Conservation (phyloP, 2,113 vertebrate species). For the Coreoperca whiteheadi region DNA sequence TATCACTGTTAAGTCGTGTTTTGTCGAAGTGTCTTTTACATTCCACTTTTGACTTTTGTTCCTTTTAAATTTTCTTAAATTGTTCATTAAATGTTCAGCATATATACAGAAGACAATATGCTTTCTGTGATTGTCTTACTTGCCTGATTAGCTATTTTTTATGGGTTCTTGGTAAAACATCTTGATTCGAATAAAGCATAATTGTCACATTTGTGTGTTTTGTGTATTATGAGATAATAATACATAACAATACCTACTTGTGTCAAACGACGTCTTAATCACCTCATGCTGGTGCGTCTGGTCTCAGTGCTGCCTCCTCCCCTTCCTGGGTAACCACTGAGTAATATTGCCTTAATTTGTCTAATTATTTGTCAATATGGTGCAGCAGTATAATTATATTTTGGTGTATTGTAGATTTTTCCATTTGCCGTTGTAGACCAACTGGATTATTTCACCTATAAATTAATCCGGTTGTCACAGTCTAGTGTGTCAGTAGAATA, state of each 20-base stretch:
- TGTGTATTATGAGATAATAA: not conserved
- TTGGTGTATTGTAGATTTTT: not conserved
- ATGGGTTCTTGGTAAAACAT: not conserved
- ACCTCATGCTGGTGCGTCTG: not conserved
- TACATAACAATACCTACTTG: not conserved
- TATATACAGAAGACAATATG: not conserved
- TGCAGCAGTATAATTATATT: not conserved
- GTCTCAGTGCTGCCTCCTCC: not conserved
- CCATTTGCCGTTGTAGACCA: not conserved
- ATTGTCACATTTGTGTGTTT: not conserved
- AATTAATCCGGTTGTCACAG: not conserved
- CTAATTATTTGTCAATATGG: not conserved
- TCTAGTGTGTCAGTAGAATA: slow-evolving; percentile 2
- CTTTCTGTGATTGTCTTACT: not conserved
- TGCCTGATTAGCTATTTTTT: not conserved
- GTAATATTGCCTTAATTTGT: not conserved
- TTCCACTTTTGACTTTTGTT: not conserved
- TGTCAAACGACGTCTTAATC: not conserved
- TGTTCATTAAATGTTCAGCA: not conserved
- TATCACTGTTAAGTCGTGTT: not conserved
- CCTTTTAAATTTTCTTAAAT: not conserved
- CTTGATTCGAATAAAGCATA: slow-evolving; percentile 2
- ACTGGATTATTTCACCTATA: not conserved
- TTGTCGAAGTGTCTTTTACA: not conserved
- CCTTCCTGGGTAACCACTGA: not conserved